Evolutionary conservation across 2,113 vertebrate genomes (phyloP), one percentile per base, ranked within the genome.

Genomic region (Lutjanus erythropterus): DNA sequence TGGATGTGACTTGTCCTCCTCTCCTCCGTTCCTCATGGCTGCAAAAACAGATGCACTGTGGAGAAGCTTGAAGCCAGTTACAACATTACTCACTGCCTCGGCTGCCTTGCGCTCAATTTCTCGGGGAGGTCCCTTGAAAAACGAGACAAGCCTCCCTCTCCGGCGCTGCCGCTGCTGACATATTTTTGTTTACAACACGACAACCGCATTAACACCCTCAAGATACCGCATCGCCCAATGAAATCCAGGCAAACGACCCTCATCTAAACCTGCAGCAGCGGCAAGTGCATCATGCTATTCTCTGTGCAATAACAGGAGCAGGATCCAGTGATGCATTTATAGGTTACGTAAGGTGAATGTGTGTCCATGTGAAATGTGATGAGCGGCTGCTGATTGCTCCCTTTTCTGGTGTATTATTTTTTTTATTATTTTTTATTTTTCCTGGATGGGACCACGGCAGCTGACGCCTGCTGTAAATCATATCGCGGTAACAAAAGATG

Each of bases 401-500:
- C 84, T n/a, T n/a, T n/a, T n/a, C n/a, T n/a, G n/a, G n/a, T 64
- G 41, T 47, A 55, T 21, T 16, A 53, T 69, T 25, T 49, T 35
- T 15, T 42, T 75, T 41, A 15, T 23, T 41, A 16, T 53, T 75
- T 58, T 75, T 83, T 66, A n/a, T 67, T 23, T 65, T 9, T 11
- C n/a, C 29, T n/a, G 80, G 83, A 75, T 75, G 86, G 80, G 81
- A 72, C 78, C 75, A 66, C 66, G 76, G 81, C 84, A 80, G 87
- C 90, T 85, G 88, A 76, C 80, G 80, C 83, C 76, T 83, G 72
- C 85, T 86, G 88, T 83, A 89, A 90, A 89, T 86, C 92, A 89
- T 72, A 83, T 83, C 93, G 80, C 82, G 89, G 79, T 92, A 94
- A 95, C 94, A 95, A 95, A 94, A 93, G 94, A 91, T 89, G 91